Base-by-base conservation (phyloP, 2,113 vertebrate genomes). In the Pardalotus punctatus region DNA sequence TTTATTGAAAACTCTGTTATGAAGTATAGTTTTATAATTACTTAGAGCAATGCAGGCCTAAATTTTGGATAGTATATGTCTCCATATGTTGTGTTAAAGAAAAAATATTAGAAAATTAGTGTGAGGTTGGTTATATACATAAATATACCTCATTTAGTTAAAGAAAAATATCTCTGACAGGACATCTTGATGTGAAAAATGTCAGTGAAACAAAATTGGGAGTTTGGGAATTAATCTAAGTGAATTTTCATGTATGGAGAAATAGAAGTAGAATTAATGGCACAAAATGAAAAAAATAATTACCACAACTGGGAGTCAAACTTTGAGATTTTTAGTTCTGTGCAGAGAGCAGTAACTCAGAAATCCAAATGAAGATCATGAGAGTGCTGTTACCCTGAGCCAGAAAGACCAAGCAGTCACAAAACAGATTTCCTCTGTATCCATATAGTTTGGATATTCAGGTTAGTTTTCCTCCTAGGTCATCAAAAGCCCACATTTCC, bases 401-500 rank as follows among this genome's bases (percentile, higher is more conserved):
- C 36, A 45, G 36, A 65, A 83, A 9, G 20, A 65, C 10, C 56
- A 65, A 62, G 25, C 7, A 61, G 33, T 60, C 40, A 58, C 56
- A 42, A 27, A 90, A 12, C 9, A 69, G 24, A 54, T 53, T 86
- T 64, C 25, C 23, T 54, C 27, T 45, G 28, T 45, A 62, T 14
- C 22, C n/a, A 5, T n/a, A 33, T n/a, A n/a, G 11, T 48, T 72
- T 77, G 40, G 8, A 20, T 65, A 22, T 65, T 53, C 1, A 9
- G 22, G 17, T 61, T 69, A 43, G 8, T 69, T 91, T 86, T 80
- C 12, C 19, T 73, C 40, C 43, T 28, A 42, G 53, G 12, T 36
- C 10, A 1, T 11, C 0, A 0, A 78, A 81, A 88, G 6, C 11
- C 28, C 22, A n/a, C 5, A 72, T 56, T 77, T 89, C 50, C 12